Evolutionary conservation across 2,888 invertebrate genomes (phyloP).

Genomic region (Mimas tiliae): DNA sequence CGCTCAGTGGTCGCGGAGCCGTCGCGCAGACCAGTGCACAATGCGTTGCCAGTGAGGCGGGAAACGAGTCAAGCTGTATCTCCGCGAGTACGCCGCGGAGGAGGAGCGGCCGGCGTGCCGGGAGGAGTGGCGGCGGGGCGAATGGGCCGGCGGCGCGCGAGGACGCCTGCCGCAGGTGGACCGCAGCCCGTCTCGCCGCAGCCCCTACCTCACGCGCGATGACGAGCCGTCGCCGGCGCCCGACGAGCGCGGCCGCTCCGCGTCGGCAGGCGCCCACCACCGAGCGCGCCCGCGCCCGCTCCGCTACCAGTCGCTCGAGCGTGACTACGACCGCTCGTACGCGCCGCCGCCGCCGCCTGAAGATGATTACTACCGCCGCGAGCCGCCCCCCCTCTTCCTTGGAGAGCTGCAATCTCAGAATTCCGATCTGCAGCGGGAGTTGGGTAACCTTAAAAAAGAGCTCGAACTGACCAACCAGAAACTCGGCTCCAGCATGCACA

Average conservation of each 20-base stretch:
- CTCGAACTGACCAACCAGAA: conserved; percentile 98
- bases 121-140: conserved; percentile 82
- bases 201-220: conserved; percentile 90
- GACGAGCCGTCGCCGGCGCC: conserved; percentile 93
- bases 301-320: conserved; percentile 90
- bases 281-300: conserved; percentile 92
- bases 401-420: conserved; percentile 97
- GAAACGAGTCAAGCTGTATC: conserved; percentile 83
- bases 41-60: conserved; percentile 78
- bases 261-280: conserved; percentile 88
- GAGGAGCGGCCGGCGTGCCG: conserved; percentile 83
- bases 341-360: conserved; percentile 92
- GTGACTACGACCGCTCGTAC: conserved; percentile 94
- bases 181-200: conserved; percentile 94
- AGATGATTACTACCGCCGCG: conserved; percentile 85
- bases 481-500: conserved; percentile 99
- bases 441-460: conserved; percentile 95
- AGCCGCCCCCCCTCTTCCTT: conserved; percentile 88
- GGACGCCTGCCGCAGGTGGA: conserved; percentile 92
- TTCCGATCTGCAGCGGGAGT: conserved; percentile 96
- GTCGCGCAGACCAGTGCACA: conserved; percentile 74
- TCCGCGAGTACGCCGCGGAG: conserved; percentile 83
- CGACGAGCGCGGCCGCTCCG: conserved; percentile 91
- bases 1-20: conserved; percentile 81
- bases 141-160: conserved; percentile 82